Evolutionary conservation across 2,888 invertebrate genomes (phyloP), one percentile per base, ranked within the genome.

Genomic region (Agapetus fuscipes): DNA sequence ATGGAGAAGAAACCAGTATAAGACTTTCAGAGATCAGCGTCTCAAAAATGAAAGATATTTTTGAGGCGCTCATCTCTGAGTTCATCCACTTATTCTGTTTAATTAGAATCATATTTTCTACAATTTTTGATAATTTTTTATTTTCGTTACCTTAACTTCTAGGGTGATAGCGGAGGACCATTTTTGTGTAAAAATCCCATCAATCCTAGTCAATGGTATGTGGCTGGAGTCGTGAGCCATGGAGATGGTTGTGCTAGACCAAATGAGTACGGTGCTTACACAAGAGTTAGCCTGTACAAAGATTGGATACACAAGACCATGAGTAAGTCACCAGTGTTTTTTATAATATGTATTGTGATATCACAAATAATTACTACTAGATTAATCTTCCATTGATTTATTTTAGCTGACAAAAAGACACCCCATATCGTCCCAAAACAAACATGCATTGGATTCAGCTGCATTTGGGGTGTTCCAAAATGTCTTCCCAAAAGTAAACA

Each of bases 81-180:
- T n/a, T n/a, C n/a, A n/a, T n/a, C n/a, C n/a, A n/a, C n/a, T n/a
- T n/a, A n/a, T n/a, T n/a, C n/a, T n/a, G n/a, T n/a, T n/a, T n/a
- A n/a, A n/a, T n/a, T n/a, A n/a, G n/a, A n/a, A n/a, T n/a, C n/a
- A n/a, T n/a, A n/a, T n/a, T n/a, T n/a, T n/a, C n/a, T n/a, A n/a
- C n/a, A n/a, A n/a, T n/a, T n/a, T n/a, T n/a, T n/a, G n/a, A n/a
- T n/a, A n/a, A n/a, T n/a, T n/a, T n/a, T n/a, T n/a, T n/a, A n/a
- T n/a, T n/a, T n/a, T n/a, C n/a, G n/a, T n/a, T n/a, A n/a, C n/a
- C n/a, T 16, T 30, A 7, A 5, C 13, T 37, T 30, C 6, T 48
- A 83, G 68, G 85, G 84, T 31, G 84, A 85, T 54, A 87, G 87
- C 49, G 89, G 89, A 30, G 88, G 89, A 1, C 89, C 89, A 31